Conservation (phyloP, 2,113 vertebrate species). For the rat (Rattus norvegicus) region GRCr8 NC_086019.1:48520001-48520500, state of each 20-base stretch:
- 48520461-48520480: neutral
- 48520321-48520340: neutral
- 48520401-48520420: neutral
- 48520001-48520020: neutral
- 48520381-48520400: too few relatives aligned
- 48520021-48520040: neutral
- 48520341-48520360: neutral
- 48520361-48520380: neutral
- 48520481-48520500: neutral
- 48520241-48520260: neutral
- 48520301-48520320: neutral
- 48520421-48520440: too few relatives aligned
- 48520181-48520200: neutral
- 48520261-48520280: neutral
- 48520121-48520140: neutral
- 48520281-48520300: neutral
- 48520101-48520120: neutral
- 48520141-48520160: too few relatives aligned
- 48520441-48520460: neutral
- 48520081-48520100: neutral
- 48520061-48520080: too few relatives aligned
- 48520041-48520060: neutral
- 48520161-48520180: neutral
- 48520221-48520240: neutral
- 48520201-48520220: neutral